These are phyloP conservation scores for Nemotelus nigrinus DNA, from an alignment of 2,888 invertebrate species.

Conservation along the genomic window DNA sequence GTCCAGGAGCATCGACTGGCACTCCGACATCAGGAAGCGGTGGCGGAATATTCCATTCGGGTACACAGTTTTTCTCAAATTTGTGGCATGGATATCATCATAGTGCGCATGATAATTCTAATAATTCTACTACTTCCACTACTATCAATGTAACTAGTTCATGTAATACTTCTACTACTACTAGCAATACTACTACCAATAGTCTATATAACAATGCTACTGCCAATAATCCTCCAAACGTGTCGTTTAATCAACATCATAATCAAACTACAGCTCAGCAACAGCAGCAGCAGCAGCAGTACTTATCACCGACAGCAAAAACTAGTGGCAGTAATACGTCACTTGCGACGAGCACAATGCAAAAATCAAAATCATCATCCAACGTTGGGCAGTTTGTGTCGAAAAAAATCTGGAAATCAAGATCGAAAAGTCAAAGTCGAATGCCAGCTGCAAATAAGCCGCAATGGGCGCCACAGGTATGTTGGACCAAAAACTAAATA, in stretches of 20 bases:
- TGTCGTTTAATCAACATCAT: constrained; percentile 40
- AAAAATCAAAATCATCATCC: constrained; percentile 89
- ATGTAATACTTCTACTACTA: constrained; percentile 44
- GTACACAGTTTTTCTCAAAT: constrained; percentile 73
- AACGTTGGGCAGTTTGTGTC: constrained; percentile 87
- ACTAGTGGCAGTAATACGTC: constrained; percentile 61
- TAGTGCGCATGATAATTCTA: constrained; percentile 47
- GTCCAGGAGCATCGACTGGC: neutral
- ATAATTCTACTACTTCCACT: constrained; percentile 39
- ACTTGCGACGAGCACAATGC: constrained; percentile 70
- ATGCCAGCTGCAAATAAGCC: constrained; percentile 59
- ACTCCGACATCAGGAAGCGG: constrained; percentile 60
- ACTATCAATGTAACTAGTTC: constrained; percentile 37
- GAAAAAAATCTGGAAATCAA: constrained; percentile 84
- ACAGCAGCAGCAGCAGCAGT: constrained; percentile 68
- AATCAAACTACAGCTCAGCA: constrained; percentile 58
- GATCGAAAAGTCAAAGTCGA: constrained; percentile 84
- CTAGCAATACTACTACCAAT: constrained; percentile 39
- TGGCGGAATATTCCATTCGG: constrained; percentile 63
- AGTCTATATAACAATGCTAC: constrained; percentile 45
- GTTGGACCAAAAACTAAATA: neutral
- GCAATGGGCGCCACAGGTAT: constrained; percentile 87
- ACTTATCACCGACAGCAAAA: constrained; percentile 64
- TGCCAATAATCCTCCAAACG: constrained; percentile 54
- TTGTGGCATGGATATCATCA: constrained; percentile 68